phyloP scores from a whole-genome alignment of 2,888 invertebrate species.

The Eristalinus aeneus region DNA sequence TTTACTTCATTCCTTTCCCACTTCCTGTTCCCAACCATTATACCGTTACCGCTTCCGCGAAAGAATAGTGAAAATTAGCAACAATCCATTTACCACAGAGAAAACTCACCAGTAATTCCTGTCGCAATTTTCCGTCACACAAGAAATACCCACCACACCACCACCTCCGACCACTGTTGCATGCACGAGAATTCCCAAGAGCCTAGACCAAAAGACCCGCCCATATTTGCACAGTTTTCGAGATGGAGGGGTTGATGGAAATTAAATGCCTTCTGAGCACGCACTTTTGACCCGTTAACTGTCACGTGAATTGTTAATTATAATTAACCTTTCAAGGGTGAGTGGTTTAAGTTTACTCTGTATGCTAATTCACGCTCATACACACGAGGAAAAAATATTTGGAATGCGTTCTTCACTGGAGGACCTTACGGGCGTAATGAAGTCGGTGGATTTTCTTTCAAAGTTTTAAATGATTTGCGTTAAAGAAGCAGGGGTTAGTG shows the following conservation, averaged over 20 bases:
- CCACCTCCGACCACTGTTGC: background rate
- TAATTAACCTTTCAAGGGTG: constrained; percentile 13
- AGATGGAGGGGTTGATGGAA: background rate
- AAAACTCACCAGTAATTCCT: background rate
- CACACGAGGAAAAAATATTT: background rate
- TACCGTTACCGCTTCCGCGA: constrained; percentile 2
- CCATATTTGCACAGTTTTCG: background rate
- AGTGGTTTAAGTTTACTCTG: background rate
- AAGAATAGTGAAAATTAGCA: constrained; percentile 19
- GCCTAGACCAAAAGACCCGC: background rate
- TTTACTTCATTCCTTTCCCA: constrained; percentile 17
- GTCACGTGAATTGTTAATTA: constrained; percentile 62
- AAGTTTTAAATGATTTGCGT: background rate
- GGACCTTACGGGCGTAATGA: background rate
- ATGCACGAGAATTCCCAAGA: background rate
- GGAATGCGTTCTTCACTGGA: background rate
- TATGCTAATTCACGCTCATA: constrained; percentile 31
- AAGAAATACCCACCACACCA: background rate
- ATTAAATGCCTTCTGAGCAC: constrained; percentile 42
- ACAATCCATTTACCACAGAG: constrained; percentile 16
- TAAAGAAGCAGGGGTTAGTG: too few species aligned
- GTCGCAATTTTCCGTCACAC: background rate
- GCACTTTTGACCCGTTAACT: constrained; percentile 45
- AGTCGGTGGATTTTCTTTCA: background rate
- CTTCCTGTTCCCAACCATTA: constrained; percentile 28